These are phyloP conservation scores for Cephalophus harveyi DNA, from an alignment of 2,113 vertebrate species.

Conservation along the genomic window DNA sequence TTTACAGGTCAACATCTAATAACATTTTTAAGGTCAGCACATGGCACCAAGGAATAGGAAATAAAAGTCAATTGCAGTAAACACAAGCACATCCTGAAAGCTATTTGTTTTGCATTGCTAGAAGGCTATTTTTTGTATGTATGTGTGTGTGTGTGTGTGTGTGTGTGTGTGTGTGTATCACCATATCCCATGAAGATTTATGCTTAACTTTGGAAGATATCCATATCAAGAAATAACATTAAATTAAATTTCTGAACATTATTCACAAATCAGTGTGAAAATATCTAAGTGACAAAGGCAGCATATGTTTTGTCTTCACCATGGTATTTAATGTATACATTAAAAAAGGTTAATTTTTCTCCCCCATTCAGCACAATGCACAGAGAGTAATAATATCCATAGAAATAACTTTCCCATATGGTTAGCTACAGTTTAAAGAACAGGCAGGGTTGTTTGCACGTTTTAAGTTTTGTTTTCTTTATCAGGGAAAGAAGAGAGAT, in stretches of 20 bases:
- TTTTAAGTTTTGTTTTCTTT: conserved; percentile 47
- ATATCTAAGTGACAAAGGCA: conserved; percentile 46
- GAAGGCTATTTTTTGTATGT: not conserved
- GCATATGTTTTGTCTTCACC: conserved; percentile 47
- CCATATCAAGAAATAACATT: conserved; percentile 42
- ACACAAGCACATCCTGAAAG: not conserved
- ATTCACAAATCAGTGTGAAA: conserved; percentile 36
- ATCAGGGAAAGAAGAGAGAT: not conserved
- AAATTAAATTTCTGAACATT: conserved; percentile 58
- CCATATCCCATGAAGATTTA: not conserved
- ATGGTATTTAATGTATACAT: conserved; percentile 43
- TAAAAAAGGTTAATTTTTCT: conserved; percentile 34
- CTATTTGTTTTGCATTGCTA: conserved; percentile 28
- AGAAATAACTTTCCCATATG: conserved; percentile 42
- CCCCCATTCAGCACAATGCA: not conserved
- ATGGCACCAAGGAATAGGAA: not conserved
- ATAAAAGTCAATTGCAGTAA: conserved; percentile 11
- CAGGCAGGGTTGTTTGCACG: not conserved
- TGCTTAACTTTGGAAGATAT: conserved; percentile 36
- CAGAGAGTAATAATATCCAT: conserved; percentile 34
- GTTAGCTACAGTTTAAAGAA: conserved; percentile 42
- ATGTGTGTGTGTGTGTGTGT: accelerated
- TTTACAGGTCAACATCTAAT: conserved; percentile 33
- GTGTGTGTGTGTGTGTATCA: accelerated
- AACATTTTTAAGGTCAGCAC: conserved; percentile 41